Evolutionary conservation across 2,888 invertebrate genomes (phyloP).

Genomic region (Nowickia ferox): DNA sequence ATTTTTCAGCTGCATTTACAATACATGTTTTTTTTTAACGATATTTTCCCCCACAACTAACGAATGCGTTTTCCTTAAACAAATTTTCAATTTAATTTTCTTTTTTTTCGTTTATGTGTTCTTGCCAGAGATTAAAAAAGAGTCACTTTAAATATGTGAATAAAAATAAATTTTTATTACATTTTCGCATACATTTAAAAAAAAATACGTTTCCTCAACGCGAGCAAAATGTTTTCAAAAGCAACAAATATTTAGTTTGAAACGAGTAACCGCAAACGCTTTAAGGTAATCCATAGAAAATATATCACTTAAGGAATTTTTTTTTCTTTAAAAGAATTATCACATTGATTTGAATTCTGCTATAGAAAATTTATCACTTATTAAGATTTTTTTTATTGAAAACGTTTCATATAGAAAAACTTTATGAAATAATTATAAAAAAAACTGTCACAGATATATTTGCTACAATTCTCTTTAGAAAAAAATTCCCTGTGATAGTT

Average conservation of each 20-base stretch:
- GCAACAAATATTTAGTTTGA: neutral
- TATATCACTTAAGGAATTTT: too few relatives aligned
- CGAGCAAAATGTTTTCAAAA: conserved; percentile 6
- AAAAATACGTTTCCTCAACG: conserved; percentile 50
- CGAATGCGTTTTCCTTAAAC: conserved; percentile 20
- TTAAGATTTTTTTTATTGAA: too few relatives aligned
- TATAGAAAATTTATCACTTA: too few relatives aligned
- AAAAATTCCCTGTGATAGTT: neutral
- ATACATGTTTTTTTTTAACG: conserved; percentile 3
- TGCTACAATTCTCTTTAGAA: too few relatives aligned
- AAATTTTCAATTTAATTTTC: conserved; percentile 51
- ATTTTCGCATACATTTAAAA: conserved; percentile 14
- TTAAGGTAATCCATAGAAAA: too few relatives aligned
- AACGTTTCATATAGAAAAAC: too few relatives aligned
- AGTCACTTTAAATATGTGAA: neutral
- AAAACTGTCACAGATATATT: too few relatives aligned
- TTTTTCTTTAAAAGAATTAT: too few relatives aligned
- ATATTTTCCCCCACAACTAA: conserved; percentile 11
- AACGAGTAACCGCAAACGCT: too few relatives aligned
- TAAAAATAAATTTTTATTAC: conserved; percentile 39
- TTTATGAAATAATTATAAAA: too few relatives aligned
- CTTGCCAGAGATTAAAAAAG: neutral
- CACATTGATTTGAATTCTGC: too few relatives aligned
- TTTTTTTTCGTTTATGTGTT: conserved; percentile 7
- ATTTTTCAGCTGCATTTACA: conserved; percentile 32